A percentile compares a stretch with the other conserved stretches of the same genome.
Evolutionary conservation across 92 coral and sea anemone genomes (phyloP).

Genomic region (Phenganax marumi): DNA sequence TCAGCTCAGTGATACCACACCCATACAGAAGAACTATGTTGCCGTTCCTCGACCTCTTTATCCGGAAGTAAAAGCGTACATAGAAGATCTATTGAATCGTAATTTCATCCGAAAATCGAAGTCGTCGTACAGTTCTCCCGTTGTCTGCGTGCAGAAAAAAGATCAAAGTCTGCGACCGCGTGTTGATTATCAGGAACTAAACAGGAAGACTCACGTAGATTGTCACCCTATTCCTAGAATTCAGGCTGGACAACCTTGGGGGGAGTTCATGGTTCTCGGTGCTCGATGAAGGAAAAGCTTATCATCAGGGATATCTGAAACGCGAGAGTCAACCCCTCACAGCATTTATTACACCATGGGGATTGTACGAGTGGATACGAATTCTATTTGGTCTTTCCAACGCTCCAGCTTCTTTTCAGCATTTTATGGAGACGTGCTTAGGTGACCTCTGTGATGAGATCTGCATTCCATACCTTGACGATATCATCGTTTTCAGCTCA

Average conservation of each 20-base stretch:
- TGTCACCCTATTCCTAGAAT: slow-evolving; percentile 56
- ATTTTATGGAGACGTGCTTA: not conserved
- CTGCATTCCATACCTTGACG: no score
- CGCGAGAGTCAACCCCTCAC: slow-evolving; percentile 55
- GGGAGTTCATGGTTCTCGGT: no score
- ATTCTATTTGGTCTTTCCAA: slow-evolving; percentile 55
- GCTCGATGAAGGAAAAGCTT: slow-evolving; percentile 44
- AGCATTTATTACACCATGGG: slow-evolving; percentile 62
- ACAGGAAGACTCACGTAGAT: slow-evolving; percentile 52
- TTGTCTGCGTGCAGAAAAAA: slow-evolving; percentile 44
- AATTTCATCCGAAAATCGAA: slow-evolving; percentile 40
- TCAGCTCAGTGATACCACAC: no score
- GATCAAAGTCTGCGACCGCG: slow-evolving; percentile 32
- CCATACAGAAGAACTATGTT: no score
- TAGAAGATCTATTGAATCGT: no score
- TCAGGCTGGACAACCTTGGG: no score
- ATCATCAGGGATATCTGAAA: slow-evolving; percentile 44
- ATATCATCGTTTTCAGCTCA: no score
- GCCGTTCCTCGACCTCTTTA: slow-evolving; percentile 62
- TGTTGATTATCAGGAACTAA: slow-evolving; percentile 40
- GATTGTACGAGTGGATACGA: slow-evolving; percentile 51
- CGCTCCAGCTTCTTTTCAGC: no score
- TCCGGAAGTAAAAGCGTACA: slow-evolving; percentile 24
- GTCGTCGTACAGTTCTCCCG: slow-evolving; percentile 36
- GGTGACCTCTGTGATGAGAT: not conserved